phyloP scores from a whole-genome alignment of 2,888 invertebrate genomes.

The Pharmacophagus antenor region DNA sequence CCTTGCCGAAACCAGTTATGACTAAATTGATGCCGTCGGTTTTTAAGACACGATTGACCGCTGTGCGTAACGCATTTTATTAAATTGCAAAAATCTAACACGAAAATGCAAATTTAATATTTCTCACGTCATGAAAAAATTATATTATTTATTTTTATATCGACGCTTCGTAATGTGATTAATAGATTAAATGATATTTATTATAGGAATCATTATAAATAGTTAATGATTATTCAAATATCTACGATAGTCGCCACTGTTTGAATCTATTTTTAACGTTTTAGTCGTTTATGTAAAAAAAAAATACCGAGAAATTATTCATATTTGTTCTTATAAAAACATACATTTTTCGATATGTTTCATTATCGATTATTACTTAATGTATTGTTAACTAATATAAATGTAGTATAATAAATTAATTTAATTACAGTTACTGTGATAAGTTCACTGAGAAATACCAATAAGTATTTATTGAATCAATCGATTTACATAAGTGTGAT shows the following conservation, averaged over 20 bases:
- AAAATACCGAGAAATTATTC: too few relatives aligned
- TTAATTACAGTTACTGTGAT: constrained; percentile 16
- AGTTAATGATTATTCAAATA: too few relatives aligned
- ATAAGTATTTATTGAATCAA: constrained; percentile 15
- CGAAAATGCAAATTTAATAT: background rate
- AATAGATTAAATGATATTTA: too few relatives aligned
- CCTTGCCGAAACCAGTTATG: constrained; percentile 17
- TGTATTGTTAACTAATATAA: constrained; percentile 7
- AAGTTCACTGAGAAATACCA: constrained; percentile 18
- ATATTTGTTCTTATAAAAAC: too few relatives aligned
- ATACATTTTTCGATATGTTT: too few relatives aligned
- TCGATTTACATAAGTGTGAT: constrained; percentile 11
- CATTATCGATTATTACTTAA: constrained; percentile 9
- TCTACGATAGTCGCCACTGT: too few relatives aligned
- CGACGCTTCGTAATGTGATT: too few relatives aligned
- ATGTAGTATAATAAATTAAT: constrained; percentile 14
- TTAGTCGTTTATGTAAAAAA: too few relatives aligned
- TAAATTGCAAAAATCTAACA: background rate
- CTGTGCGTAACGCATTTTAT: constrained; percentile 19
- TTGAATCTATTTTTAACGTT: too few relatives aligned
- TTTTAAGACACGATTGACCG: constrained; percentile 16
- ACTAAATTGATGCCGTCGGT: constrained; percentile 14
- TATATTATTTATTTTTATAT: too few relatives aligned
- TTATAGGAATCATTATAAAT: too few relatives aligned
- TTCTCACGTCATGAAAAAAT: too few relatives aligned